Percentiles rank a stretch among this genome's conserved stretches.
Conservation (phyloP, 2,113 vertebrate species). For the Melierax canorus region DNA sequence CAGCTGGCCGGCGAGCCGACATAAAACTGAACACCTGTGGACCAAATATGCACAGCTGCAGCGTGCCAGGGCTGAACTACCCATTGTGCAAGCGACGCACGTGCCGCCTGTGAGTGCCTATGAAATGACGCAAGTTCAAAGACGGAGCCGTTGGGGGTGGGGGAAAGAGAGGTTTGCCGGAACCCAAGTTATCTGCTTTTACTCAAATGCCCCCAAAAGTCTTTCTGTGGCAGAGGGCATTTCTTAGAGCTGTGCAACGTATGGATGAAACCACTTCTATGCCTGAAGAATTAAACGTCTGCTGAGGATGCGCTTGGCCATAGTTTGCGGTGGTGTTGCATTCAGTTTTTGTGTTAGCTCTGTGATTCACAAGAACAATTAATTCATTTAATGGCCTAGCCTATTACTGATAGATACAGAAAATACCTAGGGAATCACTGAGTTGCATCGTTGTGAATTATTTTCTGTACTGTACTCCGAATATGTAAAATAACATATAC, state of each 20-base stretch:
- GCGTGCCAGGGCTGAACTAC: not conserved
- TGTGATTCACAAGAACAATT: not conserved
- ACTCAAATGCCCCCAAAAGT: not conserved
- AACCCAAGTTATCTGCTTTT: not conserved
- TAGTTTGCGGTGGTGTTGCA: not conserved
- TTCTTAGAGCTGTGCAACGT: not conserved
- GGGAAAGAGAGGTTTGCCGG: not conserved
- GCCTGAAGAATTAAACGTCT: not conserved
- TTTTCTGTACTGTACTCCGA: not conserved
- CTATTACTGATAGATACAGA: not conserved
- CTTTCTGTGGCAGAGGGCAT: not conserved
- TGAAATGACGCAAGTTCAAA: not conserved
- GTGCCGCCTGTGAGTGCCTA: not conserved
- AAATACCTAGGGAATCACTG: not conserved
- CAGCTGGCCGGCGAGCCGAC: not conserved
- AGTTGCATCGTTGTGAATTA: not conserved
- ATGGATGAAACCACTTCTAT: not conserved
- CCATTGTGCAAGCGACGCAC: not conserved
- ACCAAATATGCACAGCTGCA: not conserved
- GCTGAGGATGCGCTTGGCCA: not conserved
- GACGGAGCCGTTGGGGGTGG: fast-evolving
- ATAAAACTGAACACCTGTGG: not conserved
- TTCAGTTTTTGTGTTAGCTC: not conserved
- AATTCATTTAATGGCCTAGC: not conserved
- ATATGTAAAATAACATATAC: not conserved